Evolutionary conservation across 2,888 invertebrate genomes (phyloP).

Genomic region (Andrena bucephala): DNA sequence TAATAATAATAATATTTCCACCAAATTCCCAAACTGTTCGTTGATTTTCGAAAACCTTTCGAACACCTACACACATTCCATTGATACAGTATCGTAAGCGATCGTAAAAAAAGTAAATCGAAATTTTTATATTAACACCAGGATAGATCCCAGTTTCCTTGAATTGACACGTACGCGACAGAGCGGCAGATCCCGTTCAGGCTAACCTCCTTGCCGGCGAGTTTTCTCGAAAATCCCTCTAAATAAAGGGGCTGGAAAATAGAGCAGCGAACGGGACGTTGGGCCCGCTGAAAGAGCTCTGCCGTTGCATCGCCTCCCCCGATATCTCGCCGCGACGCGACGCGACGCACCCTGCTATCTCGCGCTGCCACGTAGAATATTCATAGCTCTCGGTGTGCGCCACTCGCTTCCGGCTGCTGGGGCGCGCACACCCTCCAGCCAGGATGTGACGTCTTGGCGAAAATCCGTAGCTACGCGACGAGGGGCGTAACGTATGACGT

Average conservation of each 20-base stretch:
- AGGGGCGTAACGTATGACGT: background rate
- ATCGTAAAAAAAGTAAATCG: too few relatives aligned
- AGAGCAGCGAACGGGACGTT: background rate
- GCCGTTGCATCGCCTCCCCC: conserved; percentile 3
- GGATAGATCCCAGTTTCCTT: too few relatives aligned
- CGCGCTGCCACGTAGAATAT: conserved; percentile 19
- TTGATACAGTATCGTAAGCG: too few relatives aligned
- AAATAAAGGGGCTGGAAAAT: background rate
- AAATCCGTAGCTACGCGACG: conserved; percentile 11
- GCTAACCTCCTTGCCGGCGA: too few relatives aligned
- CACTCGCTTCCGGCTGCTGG: conserved; percentile 2
- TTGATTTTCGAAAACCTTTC: too few relatives aligned
- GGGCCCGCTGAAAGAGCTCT: background rate
- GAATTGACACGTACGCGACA: too few relatives aligned
- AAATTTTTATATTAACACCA: too few relatives aligned
- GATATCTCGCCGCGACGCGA: conserved; percentile 5
- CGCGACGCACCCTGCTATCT: background rate
- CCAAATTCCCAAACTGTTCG: too few relatives aligned
- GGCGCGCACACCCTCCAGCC: background rate
- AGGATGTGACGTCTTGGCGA: background rate
- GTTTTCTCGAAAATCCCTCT: too few relatives aligned
- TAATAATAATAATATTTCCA: too few relatives aligned
- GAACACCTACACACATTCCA: too few relatives aligned
- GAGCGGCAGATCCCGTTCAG: too few relatives aligned
- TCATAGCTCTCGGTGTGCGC: conserved; percentile 11